Conservation (phyloP, 2,888 invertebrate genomes). For the Phaedon cochleariae region DNA sequence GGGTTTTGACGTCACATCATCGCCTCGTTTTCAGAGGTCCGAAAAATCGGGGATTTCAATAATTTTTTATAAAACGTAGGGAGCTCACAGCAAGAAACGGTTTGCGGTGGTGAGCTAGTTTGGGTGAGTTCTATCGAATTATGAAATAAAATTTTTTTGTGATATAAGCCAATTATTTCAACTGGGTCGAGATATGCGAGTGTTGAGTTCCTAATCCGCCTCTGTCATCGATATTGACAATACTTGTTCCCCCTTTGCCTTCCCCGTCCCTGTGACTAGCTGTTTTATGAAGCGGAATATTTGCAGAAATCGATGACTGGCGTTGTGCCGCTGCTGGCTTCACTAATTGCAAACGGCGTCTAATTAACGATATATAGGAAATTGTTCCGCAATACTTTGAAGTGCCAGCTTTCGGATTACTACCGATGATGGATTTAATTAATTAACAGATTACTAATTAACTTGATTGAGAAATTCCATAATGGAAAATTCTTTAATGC, state of each 20-base stretch:
- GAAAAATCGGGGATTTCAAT: too few relatives aligned
- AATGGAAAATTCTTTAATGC: slow-evolving; percentile 53
- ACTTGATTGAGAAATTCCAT: slow-evolving; percentile 57
- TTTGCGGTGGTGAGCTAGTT: too few relatives aligned
- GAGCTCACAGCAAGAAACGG: too few relatives aligned
- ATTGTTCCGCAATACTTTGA: slow-evolving; percentile 63
- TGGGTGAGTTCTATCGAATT: too few relatives aligned
- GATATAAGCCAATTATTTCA: too few relatives aligned
- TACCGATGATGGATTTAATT: slow-evolving; percentile 61
- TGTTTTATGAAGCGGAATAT: slow-evolving; percentile 56
- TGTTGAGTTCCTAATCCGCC: too few relatives aligned
- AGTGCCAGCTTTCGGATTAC: slow-evolving; percentile 58
- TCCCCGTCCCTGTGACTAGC: slow-evolving; percentile 28
- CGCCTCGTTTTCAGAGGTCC: too few relatives aligned
- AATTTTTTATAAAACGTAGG: too few relatives aligned
- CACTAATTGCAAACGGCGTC: slow-evolving; percentile 61
- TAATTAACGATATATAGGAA: slow-evolving; percentile 63
- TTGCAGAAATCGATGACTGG: slow-evolving; percentile 58
- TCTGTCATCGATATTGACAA: too few relatives aligned
- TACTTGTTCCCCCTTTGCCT: background rate
- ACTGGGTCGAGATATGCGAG: too few relatives aligned
- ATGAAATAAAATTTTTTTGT: too few relatives aligned
- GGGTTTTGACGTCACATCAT: too few relatives aligned
- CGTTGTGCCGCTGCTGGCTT: slow-evolving; percentile 44
- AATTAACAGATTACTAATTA: slow-evolving; percentile 63